Percentiles rank a stretch among this genome's conserved stretches.
These are phyloP conservation scores for Diabrotica balteata DNA, from an alignment of 2,888 invertebrate genomes.

Conservation along the genomic window DNA sequence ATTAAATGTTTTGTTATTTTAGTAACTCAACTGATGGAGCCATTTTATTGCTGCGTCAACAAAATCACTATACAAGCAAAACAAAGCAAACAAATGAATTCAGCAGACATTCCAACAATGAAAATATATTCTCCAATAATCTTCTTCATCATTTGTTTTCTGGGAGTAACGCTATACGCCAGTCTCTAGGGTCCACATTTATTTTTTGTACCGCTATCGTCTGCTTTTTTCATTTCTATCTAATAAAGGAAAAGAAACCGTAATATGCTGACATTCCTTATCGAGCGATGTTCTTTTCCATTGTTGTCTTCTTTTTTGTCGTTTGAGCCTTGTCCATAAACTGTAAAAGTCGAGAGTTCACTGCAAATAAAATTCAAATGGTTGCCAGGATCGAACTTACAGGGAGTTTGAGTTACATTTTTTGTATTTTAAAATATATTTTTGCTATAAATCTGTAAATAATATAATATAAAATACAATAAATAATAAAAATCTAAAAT, in stretches of 20 bases:
- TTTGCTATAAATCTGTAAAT: no score
- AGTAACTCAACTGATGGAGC: no score
- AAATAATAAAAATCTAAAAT: no score
- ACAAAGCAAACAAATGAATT: not conserved
- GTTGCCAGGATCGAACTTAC: not conserved
- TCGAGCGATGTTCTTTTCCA: constrained; percentile 13
- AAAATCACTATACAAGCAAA: not conserved
- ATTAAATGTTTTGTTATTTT: no score
- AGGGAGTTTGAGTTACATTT: no score
- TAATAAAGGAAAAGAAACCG: constrained; percentile 9
- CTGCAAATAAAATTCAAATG: constrained; percentile 7
- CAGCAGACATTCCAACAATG: not conserved
- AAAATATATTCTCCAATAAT: constrained; percentile 14
- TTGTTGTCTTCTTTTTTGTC: constrained; percentile 15
- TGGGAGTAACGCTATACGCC: not conserved
- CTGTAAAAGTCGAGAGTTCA: constrained; percentile 13
- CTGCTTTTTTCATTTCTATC: not conserved
- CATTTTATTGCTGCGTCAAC: no score
- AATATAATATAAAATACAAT: no score
- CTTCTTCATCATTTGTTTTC: constrained; percentile 14
- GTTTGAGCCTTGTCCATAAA: constrained; percentile 15
- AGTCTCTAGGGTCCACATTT: constrained; percentile 6
- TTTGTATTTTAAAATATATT: no score
- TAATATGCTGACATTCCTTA: constrained; percentile 12
- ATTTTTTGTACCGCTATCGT: constrained; percentile 2